phyloP scores from a whole-genome alignment of 2,888 invertebrate genomes.

The Nudaria mundana region DNA sequence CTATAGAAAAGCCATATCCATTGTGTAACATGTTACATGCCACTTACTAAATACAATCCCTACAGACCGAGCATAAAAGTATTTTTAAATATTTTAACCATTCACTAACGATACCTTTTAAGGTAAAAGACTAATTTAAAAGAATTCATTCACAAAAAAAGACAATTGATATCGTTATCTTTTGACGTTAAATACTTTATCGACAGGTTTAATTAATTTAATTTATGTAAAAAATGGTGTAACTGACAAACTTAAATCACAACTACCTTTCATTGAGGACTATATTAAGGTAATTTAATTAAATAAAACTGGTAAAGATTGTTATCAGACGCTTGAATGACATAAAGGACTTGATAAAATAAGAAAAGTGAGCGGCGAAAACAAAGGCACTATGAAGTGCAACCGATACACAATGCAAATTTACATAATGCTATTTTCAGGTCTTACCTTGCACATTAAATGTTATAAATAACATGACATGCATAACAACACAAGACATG shows the following conservation, averaged over 20 bases:
- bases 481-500: no score
- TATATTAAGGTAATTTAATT: slow-evolving; percentile 37
- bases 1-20: no score
- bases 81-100: slow-evolving; percentile 1
- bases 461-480: no score
- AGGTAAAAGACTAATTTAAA: slow-evolving; percentile 25
- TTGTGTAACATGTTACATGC: no score
- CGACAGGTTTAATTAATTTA: slow-evolving; percentile 30
- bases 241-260: slow-evolving; percentile 27
- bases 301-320: slow-evolving; percentile 25
- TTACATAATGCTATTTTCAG: slow-evolving; percentile 19
- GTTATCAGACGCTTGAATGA: slow-evolving; percentile 12
- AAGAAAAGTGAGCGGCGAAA: slow-evolving; percentile 34
- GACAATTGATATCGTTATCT: slow-evolving; percentile 11
- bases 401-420: slow-evolving; percentile 28
- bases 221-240: slow-evolving; percentile 24
- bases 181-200: slow-evolving; percentile 32
- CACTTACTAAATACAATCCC: no score
- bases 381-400: slow-evolving; percentile 14
- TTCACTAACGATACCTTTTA: slow-evolving; percentile 8
- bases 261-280: slow-evolving; percentile 41
- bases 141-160: slow-evolving; percentile 12
- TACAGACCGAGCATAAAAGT: slow-evolving; percentile 5
- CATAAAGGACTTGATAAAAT: slow-evolving; percentile 16
- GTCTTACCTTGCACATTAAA: no score